Evolutionary conservation across 2,797 vertebrate genomes (phyloP).

Genomic region (Erethizon dorsatum): DNA sequence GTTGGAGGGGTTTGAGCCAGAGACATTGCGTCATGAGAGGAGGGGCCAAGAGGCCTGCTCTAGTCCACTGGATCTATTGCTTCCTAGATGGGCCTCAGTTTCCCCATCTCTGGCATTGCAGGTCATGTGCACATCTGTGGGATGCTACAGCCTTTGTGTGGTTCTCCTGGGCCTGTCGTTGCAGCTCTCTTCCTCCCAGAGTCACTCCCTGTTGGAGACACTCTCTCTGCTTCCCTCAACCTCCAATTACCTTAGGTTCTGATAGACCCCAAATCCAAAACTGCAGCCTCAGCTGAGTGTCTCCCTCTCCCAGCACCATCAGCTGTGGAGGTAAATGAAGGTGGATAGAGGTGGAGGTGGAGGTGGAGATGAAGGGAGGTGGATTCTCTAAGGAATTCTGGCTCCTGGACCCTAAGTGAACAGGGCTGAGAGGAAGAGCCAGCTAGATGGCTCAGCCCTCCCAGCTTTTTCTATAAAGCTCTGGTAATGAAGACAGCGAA

Average conservation of each 20-base stretch:
- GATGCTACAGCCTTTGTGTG: background rate
- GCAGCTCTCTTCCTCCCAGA: rapidly evolving
- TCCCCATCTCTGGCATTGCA: background rate
- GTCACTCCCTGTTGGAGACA: rapidly evolving
- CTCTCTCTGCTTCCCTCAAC: background rate
- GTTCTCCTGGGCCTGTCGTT: background rate
- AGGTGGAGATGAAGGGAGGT: background rate
- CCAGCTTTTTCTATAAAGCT: background rate
- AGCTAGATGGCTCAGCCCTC: background rate
- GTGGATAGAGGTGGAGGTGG: background rate
- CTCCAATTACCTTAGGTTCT: background rate
- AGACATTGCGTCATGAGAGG: background rate
- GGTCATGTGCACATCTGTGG: background rate
- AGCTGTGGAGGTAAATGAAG: background rate
- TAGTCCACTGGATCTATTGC: rapidly evolving
- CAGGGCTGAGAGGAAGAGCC: background rate
- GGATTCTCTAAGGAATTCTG: background rate
- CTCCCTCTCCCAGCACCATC: background rate
- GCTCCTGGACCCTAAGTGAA: background rate
- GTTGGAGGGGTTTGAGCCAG: background rate
- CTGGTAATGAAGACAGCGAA: background rate
- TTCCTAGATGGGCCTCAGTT: background rate
- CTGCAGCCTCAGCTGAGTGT: background rate
- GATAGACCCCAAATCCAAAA: background rate
- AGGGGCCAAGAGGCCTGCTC: background rate